Evolutionary conservation across 2,797 vertebrate species (phyloP).

Genomic region (Sternarchorhynchus goeldii): DNA sequence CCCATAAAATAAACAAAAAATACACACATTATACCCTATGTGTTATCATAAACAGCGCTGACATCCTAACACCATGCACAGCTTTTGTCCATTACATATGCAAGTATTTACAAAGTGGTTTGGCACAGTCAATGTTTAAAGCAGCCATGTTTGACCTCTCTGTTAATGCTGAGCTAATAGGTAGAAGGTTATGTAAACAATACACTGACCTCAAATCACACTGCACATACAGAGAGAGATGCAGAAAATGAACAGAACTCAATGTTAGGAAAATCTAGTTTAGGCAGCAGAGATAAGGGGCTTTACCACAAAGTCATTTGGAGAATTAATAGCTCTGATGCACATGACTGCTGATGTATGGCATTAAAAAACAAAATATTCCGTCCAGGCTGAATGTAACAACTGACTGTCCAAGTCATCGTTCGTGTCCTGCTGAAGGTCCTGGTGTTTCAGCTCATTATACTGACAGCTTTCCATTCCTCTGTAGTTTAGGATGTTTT

Average conservation of each 20-base stretch:
- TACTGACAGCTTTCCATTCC: neutral
- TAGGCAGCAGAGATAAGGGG: slow-evolving; percentile 34
- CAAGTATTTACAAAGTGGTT: slow-evolving; percentile 25
- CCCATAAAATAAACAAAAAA: slow-evolving; percentile 27
- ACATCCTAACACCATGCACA: slow-evolving; percentile 41
- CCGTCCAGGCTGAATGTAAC: slow-evolving; percentile 4
- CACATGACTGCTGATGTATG: slow-evolving; percentile 33
- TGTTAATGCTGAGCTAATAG: slow-evolving; percentile 38
- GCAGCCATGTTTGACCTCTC: slow-evolving; percentile 6
- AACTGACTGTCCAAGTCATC: slow-evolving; percentile 30
- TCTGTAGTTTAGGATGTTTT: neutral
- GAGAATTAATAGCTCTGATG: slow-evolving; percentile 32
- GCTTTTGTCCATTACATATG: slow-evolving; percentile 6
- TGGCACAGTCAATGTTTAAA: slow-evolving; percentile 37
- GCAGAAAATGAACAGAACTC: neutral
- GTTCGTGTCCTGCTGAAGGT: neutral
- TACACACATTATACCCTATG: neutral
- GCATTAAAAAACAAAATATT: slow-evolving; percentile 45
- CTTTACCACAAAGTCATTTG: slow-evolving; percentile 36
- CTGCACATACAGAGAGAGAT: slow-evolving; percentile 27
- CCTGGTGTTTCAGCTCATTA: neutral
- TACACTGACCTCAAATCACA: slow-evolving; percentile 31
- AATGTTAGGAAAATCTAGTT: slow-evolving; percentile 29
- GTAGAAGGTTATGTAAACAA: slow-evolving; percentile 18
- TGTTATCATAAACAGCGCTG: slow-evolving; percentile 25